phyloP scores from a whole-genome alignment of 2,113 vertebrate genomes.

The Thunnus thynnus region DNA sequence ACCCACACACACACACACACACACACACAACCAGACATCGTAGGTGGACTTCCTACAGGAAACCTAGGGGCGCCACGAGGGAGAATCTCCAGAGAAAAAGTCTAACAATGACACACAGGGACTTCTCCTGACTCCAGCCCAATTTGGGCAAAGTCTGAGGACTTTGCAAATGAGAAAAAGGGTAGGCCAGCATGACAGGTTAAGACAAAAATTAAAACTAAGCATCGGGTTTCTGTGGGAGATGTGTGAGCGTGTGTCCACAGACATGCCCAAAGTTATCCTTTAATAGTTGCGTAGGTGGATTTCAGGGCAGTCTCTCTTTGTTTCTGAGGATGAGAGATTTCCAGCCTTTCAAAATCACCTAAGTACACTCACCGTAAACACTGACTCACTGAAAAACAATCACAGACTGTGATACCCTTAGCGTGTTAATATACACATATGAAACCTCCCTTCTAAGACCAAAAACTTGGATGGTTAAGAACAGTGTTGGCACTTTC shows the following conservation, averaged over 20 bases:
- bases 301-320: constrained; percentile 53
- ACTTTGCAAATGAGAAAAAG: not conserved
- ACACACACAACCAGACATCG: constrained; percentile 14
- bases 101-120: constrained; percentile 55
- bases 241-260: constrained; percentile 33
- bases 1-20: too few relatives aligned
- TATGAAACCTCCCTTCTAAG: constrained; percentile 25
- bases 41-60: constrained; percentile 70
- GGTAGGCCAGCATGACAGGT: constrained; percentile 41
- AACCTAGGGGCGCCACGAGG: constrained; percentile 37
- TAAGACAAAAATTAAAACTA: constrained; percentile 48
- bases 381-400: constrained; percentile 66
- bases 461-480: not conserved
- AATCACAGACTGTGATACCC: constrained; percentile 32
- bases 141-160: constrained; percentile 48
- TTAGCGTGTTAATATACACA: constrained; percentile 30
- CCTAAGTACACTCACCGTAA: constrained; percentile 33
- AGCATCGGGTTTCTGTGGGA: constrained; percentile 30
- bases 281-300: constrained; percentile 62
- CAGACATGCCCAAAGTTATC: constrained; percentile 45
- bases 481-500: not conserved
- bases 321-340: constrained; percentile 45
- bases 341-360: constrained; percentile 44
- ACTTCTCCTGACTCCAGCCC: constrained; percentile 41
- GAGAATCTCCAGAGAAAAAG: constrained; percentile 62